A percentile compares a stretch with the other conserved stretches of the same genome.
Evolutionary conservation across 2,797 vertebrate species (phyloP).

Genomic region (Pipistrellus pipistrellus): DNA sequence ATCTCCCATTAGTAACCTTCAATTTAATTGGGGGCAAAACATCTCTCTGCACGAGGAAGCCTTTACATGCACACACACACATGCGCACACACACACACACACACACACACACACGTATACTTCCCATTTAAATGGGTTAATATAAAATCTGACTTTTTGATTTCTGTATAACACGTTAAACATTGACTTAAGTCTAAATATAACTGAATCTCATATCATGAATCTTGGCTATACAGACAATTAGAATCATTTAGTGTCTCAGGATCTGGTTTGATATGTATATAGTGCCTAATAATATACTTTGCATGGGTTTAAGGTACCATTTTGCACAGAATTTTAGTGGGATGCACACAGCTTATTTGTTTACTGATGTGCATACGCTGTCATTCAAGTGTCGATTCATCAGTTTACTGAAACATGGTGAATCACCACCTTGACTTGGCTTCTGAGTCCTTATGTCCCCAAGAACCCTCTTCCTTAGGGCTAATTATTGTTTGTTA

Average conservation of each 20-base stretch:
- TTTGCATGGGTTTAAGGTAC: neutral
- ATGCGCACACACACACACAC: neutral
- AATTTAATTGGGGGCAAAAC: neutral
- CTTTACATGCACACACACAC: neutral
- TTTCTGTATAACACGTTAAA: conserved; percentile 30
- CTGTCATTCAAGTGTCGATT: neutral
- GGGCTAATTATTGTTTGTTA: neutral
- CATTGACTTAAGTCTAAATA: neutral
- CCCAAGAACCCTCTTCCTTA: neutral
- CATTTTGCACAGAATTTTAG: neutral
- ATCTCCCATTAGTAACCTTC: neutral
- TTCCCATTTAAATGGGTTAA: neutral
- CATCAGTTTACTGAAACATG: neutral
- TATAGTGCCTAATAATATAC: neutral
- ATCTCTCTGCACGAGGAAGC: neutral
- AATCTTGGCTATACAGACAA: neutral
- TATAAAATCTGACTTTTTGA: neutral
- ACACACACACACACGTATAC: neutral
- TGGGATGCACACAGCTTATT: neutral
- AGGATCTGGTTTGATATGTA: neutral
- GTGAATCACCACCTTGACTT: neutral
- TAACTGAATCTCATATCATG: neutral
- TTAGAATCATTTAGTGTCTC: neutral
- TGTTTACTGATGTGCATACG: neutral
- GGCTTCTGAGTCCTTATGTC: neutral